These are phyloP conservation scores for Enhydra lutris DNA, from an alignment of 2,113 vertebrate species.

Conservation along the genomic window DNA sequence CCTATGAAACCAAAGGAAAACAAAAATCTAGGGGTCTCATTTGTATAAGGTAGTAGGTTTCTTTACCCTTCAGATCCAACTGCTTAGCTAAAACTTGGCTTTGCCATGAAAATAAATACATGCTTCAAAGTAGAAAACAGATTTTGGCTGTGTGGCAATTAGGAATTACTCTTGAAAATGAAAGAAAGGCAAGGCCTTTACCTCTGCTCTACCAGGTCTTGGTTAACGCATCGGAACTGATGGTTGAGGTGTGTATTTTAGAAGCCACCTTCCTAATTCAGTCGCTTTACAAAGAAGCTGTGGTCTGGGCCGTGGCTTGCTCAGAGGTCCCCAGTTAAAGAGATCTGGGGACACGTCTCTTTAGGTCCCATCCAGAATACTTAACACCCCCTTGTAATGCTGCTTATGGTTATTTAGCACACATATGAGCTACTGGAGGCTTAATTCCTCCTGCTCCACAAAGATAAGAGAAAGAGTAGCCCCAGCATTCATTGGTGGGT, in stretches of 20 bases:
- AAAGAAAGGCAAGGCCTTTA: neutral
- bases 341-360: neutral
- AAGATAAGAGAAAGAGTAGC: neutral
- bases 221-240: neutral
- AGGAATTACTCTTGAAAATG: neutral
- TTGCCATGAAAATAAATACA: neutral
- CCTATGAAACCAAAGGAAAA: neutral
- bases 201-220: neutral
- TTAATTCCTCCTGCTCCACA: neutral
- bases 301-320: neutral
- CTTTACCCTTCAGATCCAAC: neutral
- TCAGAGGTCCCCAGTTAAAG: neutral
- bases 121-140: neutral
- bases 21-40: neutral
- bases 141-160: neutral
- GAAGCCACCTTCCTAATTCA: neutral
- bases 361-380: neutral
- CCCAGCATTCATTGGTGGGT: neutral
- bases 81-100: neutral
- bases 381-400: neutral
- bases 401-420: neutral
- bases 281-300: neutral
- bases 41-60: neutral
- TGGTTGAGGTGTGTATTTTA: neutral
- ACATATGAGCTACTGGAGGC: neutral